These are phyloP conservation scores for Holacanthus passer DNA, from an alignment of 2,113 vertebrate genomes.

Conservation along the genomic window DNA sequence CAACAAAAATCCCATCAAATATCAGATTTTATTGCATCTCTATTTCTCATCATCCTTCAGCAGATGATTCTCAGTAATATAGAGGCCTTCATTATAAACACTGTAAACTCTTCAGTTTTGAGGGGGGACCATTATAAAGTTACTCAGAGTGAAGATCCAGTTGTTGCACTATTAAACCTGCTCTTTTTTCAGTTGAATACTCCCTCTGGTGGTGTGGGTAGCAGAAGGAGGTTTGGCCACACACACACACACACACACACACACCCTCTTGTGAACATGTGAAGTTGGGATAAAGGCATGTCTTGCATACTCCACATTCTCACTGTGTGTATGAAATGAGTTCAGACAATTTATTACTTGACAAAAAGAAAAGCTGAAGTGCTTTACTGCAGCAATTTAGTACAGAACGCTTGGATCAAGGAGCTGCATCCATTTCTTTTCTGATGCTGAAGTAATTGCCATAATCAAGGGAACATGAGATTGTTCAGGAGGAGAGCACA, in stretches of 20 bases:
- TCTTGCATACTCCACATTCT: background rate
- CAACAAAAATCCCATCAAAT: too few species aligned
- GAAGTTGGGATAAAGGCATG: background rate
- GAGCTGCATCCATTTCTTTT: background rate
- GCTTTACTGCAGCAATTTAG: background rate
- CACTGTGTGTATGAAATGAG: background rate
- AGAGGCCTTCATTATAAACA: too few species aligned
- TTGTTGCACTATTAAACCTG: conserved; percentile 50
- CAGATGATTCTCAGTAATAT: background rate
- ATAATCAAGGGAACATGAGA: conserved; percentile 3
- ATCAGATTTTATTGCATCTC: too few species aligned
- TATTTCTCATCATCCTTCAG: too few species aligned
- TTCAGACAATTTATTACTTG: background rate
- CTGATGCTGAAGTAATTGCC: background rate
- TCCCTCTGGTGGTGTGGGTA: conserved; percentile 77
- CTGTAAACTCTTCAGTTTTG: conserved; percentile 12
- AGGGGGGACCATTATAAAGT: conserved; percentile 31
- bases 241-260: too few species aligned
- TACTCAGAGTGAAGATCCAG: conserved; percentile 42
- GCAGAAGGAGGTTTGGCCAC: conserved; percentile 20
- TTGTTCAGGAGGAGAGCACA: background rate
- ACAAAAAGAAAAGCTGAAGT: background rate
- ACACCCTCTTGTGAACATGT: conserved; percentile 24
- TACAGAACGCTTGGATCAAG: background rate
- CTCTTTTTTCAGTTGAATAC: conserved; percentile 53